Conservation (phyloP, 2,113 vertebrate genomes). For the Pimephales promelas region DNA sequence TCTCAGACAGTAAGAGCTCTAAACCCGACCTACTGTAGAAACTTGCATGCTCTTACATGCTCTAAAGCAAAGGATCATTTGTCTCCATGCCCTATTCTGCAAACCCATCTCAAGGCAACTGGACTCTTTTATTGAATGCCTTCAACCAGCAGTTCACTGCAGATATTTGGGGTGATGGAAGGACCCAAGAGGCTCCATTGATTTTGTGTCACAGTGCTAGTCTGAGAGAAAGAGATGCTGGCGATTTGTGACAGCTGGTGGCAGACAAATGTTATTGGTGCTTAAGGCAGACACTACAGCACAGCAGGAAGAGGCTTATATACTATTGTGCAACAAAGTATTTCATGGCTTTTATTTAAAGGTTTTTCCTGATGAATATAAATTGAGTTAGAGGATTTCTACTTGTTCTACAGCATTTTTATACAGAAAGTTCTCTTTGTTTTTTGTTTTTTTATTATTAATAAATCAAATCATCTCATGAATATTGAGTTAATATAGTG, state of each 20-base stretch:
- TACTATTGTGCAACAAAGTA: constrained; percentile 22
- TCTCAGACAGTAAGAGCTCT: constrained; percentile 27
- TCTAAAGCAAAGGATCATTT: constrained; percentile 47
- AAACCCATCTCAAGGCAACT: constrained; percentile 35
- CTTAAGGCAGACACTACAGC: constrained; percentile 18
- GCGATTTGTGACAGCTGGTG: constrained; percentile 71
- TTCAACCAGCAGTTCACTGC: constrained; percentile 57
- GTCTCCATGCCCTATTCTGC: constrained; percentile 40
- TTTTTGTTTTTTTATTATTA: not conserved
- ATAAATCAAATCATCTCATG: constrained; percentile 21
- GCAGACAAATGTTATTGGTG: constrained; percentile 44
- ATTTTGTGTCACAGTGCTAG: constrained; percentile 67
- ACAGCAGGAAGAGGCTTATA: constrained; percentile 23
- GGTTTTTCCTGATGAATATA: not conserved
- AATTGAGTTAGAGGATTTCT: not conserved
- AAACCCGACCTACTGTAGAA: constrained; percentile 10
- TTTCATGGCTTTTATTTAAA: constrained; percentile 23
- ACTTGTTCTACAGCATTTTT: not conserved
- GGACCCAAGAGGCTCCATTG: constrained; percentile 69
- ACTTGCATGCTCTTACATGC: constrained; percentile 3
- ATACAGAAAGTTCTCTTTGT: not conserved
- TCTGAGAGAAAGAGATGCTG: constrained; percentile 60
- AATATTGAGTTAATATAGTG: not conserved
- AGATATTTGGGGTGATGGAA: constrained; percentile 71
- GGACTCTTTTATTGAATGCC: constrained; percentile 43